Evolutionary conservation across 1,140 invertebrate species (phyloP).

Genomic region (Palaemon carinicauda): DNA sequence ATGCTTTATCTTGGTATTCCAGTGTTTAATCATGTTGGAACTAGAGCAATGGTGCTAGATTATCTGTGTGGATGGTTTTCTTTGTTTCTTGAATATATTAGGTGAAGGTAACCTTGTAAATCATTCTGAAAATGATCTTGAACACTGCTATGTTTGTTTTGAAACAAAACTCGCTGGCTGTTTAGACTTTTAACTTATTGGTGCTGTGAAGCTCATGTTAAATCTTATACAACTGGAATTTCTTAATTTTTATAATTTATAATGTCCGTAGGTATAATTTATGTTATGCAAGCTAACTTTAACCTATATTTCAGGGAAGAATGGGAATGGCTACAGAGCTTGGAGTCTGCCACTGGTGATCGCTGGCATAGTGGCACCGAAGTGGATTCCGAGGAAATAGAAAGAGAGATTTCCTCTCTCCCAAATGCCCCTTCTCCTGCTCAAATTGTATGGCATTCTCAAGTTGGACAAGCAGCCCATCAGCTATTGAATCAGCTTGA

Average conservation of each 20-base stretch:
- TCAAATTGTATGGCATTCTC: constrained; percentile 88
- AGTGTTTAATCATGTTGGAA: too few relatives aligned
- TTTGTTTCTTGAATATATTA: too few relatives aligned
- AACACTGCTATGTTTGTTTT: too few relatives aligned
- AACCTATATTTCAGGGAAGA: constrained; percentile 77
- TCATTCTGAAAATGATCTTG: too few relatives aligned
- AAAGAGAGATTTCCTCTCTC: constrained; percentile 85
- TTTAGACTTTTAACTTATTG: too few relatives aligned
- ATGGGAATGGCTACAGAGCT: constrained; percentile 75
- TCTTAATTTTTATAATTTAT: neutral
- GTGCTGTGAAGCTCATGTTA: too few relatives aligned
- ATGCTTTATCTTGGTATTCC: too few relatives aligned
- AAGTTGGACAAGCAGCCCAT: constrained; percentile 65
- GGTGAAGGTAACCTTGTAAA: too few relatives aligned
- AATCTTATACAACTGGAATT: neutral
- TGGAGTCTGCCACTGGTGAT: constrained; percentile 56
- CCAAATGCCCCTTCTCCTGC: constrained; percentile 87
- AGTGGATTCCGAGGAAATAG: constrained; percentile 90
- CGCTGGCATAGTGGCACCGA: neutral
- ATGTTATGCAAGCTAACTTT: too few relatives aligned
- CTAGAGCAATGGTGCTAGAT: too few relatives aligned
- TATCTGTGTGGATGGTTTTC: too few relatives aligned
- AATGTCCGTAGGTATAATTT: neutral
- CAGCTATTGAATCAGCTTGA: constrained; percentile 63
- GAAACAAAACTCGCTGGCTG: too few relatives aligned